Percentiles rank a stretch among this genome's conserved stretches.
These are phyloP conservation scores for Dipodomys stephensi DNA, from an alignment of 2,113 vertebrate genomes.

Conservation along the genomic window DNA sequence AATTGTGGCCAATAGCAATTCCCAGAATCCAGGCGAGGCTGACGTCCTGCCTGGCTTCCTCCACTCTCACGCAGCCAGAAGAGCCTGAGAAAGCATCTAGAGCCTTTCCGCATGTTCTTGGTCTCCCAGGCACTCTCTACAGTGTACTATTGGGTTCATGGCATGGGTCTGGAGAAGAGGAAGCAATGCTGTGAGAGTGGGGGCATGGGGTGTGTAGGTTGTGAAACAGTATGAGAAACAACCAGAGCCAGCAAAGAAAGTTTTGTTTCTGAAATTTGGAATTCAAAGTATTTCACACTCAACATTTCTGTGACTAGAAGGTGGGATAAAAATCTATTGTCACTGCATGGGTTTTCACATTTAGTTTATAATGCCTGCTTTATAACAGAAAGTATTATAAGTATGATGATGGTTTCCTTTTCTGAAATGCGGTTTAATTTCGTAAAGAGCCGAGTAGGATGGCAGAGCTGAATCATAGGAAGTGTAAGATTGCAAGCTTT, in stretches of 20 bases:
- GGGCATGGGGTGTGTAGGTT: constrained; percentile 76
- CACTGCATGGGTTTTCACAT: constrained; percentile 76
- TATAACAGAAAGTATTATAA: constrained; percentile 82
- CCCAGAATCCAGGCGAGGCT: constrained; percentile 47
- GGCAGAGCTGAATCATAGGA: constrained; percentile 83
- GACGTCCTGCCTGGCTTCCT: constrained; percentile 66
- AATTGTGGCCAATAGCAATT: constrained; percentile 51
- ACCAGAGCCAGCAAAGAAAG: constrained; percentile 80
- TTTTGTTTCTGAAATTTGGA: constrained; percentile 85
- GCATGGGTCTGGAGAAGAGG: constrained; percentile 22
- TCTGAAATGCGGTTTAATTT: constrained; percentile 80
- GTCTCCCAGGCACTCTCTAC: rapidly evolving
- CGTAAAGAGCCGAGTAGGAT: constrained; percentile 57
- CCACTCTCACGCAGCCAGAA: not conserved
- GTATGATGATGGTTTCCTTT: constrained; percentile 84
- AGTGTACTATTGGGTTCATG: not conserved
- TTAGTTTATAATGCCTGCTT: constrained; percentile 78
- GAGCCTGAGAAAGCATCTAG: not conserved
- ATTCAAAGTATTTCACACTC: constrained; percentile 81
- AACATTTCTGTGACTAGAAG: constrained; percentile 82
- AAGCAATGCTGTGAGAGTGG: constrained; percentile 32
- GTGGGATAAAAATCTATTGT: constrained; percentile 86
- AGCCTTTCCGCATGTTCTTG: not conserved
- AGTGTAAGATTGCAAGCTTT: constrained; percentile 45
- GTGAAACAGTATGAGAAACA: constrained; percentile 77